Percentiles rank a stretch among this genome's conserved stretches.
Conservation (phyloP, 2,797 vertebrate species). For the Alosa sapidissima region DNA sequence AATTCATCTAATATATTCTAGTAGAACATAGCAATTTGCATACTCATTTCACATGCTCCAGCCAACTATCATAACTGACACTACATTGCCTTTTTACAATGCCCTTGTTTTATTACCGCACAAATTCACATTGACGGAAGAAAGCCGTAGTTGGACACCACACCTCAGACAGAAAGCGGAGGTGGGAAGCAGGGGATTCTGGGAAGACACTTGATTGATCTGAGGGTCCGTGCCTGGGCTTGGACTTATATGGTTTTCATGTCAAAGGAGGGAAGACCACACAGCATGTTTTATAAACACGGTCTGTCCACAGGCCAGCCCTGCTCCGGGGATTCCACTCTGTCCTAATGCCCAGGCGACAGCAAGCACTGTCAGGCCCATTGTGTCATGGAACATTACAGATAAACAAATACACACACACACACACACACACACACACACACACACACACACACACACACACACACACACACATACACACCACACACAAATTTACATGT, state of each 20-base stretch:
- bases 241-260: constrained; percentile 56
- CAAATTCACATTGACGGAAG: neutral
- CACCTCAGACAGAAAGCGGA: neutral
- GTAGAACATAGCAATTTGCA: too few species aligned
- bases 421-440: neutral
- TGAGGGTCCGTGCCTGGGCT: constrained; percentile 38
- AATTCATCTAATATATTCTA: too few species aligned
- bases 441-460: neutral
- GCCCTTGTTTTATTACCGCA: neutral
- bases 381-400: neutral
- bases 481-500: neutral
- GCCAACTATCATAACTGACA: neutral
- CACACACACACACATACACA: neutral
- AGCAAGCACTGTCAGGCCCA: neutral
- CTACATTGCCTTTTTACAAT: neutral
- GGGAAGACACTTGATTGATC: constrained; percentile 42
- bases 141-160: neutral
- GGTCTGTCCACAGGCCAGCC: constrained; percentile 33
- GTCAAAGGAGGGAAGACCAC: constrained; percentile 49
- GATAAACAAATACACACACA: constrained; percentile 21
- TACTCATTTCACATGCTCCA: neutral
- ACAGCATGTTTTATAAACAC: constrained; percentile 51
- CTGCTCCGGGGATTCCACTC: constrained; percentile 16
- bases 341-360: constrained; percentile 11
- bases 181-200: neutral